Base-by-base conservation (phyloP, 2,797 vertebrate species). In the Pseudochirops cupreus region DNA sequence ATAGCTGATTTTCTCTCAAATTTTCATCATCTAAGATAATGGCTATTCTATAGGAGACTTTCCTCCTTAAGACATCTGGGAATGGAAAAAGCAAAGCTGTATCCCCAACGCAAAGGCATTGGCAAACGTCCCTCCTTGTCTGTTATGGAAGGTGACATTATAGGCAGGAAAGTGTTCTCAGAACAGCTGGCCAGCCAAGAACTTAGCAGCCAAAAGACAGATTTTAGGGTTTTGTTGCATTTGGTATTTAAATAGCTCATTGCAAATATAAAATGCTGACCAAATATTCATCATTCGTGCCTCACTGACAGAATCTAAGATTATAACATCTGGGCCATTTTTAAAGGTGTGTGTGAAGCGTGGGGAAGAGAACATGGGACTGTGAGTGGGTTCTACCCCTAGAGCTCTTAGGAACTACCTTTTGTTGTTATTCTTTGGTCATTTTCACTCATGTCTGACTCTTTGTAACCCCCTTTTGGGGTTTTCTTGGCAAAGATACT, bases 111-210 rank as follows among this genome's bases (percentile, higher is more conserved):
- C 0, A 58, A 56, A 90, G 74, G 16, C 39, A 46, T 0, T 62
- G 93, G 58, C 82, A 93, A 92, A 12, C 6, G 3, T 5, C n/a
- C 58, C n/a, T 24, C 39, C 93, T 21, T 1, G 10, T 67, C 94
- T 56, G 16, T 12, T 53, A 29, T 56, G 57, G 90, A 93, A 91
- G 56, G 95, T 56, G 93, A 94, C 50, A 53, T 74, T 31, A 33
- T 0, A 54, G 58, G 59, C 58, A 90, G 56, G 91, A 94, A 12
- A 55, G 55, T 53, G 89, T 90, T 92, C 92, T 33, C 94, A 58
- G n/a, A 95, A 92, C 91, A 95, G 91, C 94, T 95, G 95, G 95
- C 95, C 90, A 46, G 59, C 91, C n/a, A 58, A 56, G 74, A 92
- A 31, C 82, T 96, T 91, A 74, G 74, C 57, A 93, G 92, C 39